Percentiles rank a stretch among this genome's conserved stretches.
Conservation (phyloP, 1,140 invertebrate genomes). For the Polypedilum pembai region DNA sequence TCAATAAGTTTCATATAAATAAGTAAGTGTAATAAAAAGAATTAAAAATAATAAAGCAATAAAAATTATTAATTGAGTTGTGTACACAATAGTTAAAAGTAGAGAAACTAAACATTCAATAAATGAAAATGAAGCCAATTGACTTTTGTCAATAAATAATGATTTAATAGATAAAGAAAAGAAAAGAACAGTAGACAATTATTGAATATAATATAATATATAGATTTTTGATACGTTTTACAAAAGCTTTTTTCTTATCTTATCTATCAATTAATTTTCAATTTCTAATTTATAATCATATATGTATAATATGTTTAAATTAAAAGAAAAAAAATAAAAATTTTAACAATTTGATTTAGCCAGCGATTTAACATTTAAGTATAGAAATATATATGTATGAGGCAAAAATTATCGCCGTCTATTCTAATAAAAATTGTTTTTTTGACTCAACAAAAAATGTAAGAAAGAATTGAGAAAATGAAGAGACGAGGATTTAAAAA, state of each 20-base stretch:
- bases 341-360: background rate
- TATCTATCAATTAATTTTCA: background rate
- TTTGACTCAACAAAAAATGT: background rate
- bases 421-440: background rate
- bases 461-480: too few relatives aligned
- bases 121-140: constrained; percentile 15
- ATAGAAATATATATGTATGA: constrained; percentile 2
- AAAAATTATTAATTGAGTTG: too few relatives aligned
- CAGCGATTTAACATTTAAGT: constrained; percentile 10
- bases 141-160: constrained; percentile 6
- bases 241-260: constrained; percentile 20
- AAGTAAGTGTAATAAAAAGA: too few relatives aligned
- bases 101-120: background rate
- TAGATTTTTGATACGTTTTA: constrained; percentile 3
- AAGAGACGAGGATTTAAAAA: too few relatives aligned
- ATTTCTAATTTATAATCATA: background rate
- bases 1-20: too few relatives aligned
- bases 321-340: background rate
- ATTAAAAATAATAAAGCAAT: too few relatives aligned
- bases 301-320: background rate
- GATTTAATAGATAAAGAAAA: background rate
- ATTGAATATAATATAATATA: background rate
- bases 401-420: background rate
- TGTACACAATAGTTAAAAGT: too few relatives aligned
- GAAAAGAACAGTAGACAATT: background rate